Conservation (phyloP, 2,113 vertebrate species). For the Cyprinodon brontotheroides region DNA sequence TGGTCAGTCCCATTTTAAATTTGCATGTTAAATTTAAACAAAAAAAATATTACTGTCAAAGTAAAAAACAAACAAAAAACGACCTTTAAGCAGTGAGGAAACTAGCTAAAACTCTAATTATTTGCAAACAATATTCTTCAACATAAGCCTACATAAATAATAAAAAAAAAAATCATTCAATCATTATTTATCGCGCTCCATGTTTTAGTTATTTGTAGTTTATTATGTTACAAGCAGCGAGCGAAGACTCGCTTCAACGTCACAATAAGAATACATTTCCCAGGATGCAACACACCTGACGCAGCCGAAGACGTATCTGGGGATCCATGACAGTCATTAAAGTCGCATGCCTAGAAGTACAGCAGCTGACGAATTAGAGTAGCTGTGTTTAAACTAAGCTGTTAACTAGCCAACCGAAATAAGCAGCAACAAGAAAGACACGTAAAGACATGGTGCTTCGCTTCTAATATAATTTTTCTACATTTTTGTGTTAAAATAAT, state of each 20-base stretch:
- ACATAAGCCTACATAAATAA: not conserved
- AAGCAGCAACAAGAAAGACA: not conserved
- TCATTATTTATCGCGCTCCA: not conserved
- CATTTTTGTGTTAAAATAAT: not conserved
- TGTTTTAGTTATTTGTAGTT: not conserved
- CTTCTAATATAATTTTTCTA: not conserved
- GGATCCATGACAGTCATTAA: conserved; percentile 59
- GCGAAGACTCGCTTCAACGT: not conserved
- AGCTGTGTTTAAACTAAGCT: not conserved
- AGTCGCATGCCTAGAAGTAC: conserved; percentile 29
- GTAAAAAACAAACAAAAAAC: not conserved
- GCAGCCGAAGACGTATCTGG: conserved; percentile 23
- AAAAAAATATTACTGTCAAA: not conserved
- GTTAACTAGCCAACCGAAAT: not conserved
- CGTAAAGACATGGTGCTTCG: not conserved
- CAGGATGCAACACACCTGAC: conserved; percentile 51
- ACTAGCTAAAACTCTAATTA: not conserved
- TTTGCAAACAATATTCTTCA: not conserved
- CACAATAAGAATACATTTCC: conserved; percentile 55
- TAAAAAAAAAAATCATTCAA: not conserved
- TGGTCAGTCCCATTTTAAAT: too few species aligned
- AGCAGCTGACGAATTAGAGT: conserved; percentile 35
- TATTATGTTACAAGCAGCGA: not conserved
- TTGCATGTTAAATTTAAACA: too few species aligned
- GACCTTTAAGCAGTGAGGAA: not conserved